Conservation (phyloP, 2,888 invertebrate species). For the Drosophila fungiperda region DNA sequence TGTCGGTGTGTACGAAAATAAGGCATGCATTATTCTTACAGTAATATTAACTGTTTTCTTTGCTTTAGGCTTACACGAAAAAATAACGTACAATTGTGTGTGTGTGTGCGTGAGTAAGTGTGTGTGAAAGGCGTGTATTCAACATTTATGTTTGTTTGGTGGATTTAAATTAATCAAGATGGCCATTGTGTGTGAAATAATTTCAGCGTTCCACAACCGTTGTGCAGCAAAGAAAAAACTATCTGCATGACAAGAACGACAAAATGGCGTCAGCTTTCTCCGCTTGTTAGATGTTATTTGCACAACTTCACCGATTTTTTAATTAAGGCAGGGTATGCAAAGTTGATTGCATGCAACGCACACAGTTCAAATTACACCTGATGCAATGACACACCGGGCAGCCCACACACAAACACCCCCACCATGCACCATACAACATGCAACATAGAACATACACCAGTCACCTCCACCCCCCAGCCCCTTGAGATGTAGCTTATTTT, state of each 20-base stretch:
- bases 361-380: conserved; percentile 47
- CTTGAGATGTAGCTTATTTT: conserved; percentile 40
- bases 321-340: background rate
- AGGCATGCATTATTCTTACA: background rate
- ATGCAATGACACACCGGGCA: conserved; percentile 7
- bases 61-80: background rate
- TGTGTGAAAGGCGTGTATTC: background rate
- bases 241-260: background rate
- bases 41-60: background rate
- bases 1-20: background rate
- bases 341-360: conserved; percentile 49
- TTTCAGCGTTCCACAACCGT: background rate
- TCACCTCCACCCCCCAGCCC: background rate
- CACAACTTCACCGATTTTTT: background rate
- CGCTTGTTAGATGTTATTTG: background rate
- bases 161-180: background rate
- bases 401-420: background rate
- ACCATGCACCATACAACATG: background rate
- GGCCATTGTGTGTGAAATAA: background rate
- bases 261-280: background rate
- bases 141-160: background rate
- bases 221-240: background rate
- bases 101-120: background rate
- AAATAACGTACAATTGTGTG: background rate
- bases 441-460: background rate